phyloP scores from a whole-genome alignment of 2,113 vertebrate genomes.

The Clarias magur region DNA sequence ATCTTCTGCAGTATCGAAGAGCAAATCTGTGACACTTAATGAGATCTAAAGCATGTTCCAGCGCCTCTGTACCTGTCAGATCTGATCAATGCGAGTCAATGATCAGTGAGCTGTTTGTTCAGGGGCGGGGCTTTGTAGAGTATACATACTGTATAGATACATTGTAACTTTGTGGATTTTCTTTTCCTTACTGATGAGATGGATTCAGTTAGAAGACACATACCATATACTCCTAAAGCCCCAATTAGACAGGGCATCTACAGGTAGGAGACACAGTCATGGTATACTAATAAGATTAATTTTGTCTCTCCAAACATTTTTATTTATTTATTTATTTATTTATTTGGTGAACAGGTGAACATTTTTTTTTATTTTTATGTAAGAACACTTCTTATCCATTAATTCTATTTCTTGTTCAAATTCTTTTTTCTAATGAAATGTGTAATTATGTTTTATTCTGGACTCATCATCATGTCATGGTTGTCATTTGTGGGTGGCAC shows the following conservation, averaged over 20 bases:
- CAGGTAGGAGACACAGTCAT: conserved; percentile 64
- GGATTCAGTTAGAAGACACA: conserved; percentile 61
- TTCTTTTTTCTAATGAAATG: not conserved
- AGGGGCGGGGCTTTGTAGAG: conserved; percentile 51
- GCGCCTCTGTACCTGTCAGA: too few species aligned
- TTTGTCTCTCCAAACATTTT: not conserved
- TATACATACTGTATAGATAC: not conserved
- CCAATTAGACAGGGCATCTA: conserved; percentile 73
- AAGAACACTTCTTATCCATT: too few species aligned
- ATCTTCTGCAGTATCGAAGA: not conserved
- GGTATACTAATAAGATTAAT: not conserved
- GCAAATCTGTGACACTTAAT: not conserved
- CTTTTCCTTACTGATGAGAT: conserved; percentile 50
- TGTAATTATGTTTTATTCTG: conserved; percentile 23
- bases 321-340: not conserved
- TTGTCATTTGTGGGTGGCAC: not conserved
- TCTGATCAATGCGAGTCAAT: conserved; percentile 15
- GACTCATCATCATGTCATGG: not conserved
- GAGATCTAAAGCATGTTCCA: not conserved
- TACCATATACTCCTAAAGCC: conserved; percentile 67
- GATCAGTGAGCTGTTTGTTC: conserved; percentile 34
- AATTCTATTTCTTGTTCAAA: not conserved
- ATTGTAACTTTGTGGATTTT: not conserved
- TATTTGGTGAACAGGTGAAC: not conserved
- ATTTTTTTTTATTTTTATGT: too few species aligned